Percentiles rank a stretch among this genome's conserved stretches.
Conservation (phyloP, 2,797 vertebrate genomes). For the Pyrrhura leucotis region DNA sequence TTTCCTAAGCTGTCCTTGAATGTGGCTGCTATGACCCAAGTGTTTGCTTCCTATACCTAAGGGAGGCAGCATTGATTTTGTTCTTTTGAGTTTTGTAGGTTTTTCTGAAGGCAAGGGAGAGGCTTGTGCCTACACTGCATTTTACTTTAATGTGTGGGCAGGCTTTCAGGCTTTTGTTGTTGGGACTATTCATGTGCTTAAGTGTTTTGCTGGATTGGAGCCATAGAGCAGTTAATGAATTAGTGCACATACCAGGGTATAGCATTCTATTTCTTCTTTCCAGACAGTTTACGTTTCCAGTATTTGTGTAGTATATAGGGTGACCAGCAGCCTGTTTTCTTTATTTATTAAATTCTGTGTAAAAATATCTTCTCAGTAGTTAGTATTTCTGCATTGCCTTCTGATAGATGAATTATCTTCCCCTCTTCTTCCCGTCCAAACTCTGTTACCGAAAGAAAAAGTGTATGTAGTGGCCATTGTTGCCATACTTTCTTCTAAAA, state of each 20-base stretch:
- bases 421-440: not conserved
- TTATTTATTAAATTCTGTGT: not conserved
- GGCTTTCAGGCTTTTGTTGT: slow-evolving; percentile 67
- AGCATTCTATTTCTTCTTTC: slow-evolving; percentile 47
- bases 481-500: not conserved
- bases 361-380: not conserved
- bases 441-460: not conserved
- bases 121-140: slow-evolving; percentile 58
- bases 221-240: slow-evolving; percentile 65
- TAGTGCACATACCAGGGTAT: slow-evolving; percentile 46
- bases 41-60: not conserved
- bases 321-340: not conserved
- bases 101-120: slow-evolving; percentile 52
- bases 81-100: slow-evolving; percentile 16
- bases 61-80: slow-evolving; percentile 44
- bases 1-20: not conserved
- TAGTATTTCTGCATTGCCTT: not conserved
- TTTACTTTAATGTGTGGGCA: slow-evolving; percentile 66
- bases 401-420: not conserved
- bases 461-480: not conserved
- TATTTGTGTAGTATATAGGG: not conserved
- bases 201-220: slow-evolving; percentile 69
- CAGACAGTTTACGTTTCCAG: slow-evolving; percentile 41
- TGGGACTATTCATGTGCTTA: slow-evolving; percentile 65
- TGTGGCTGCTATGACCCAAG: not conserved